Percentiles rank a stretch among this genome's conserved stretches.
Evolutionary conservation across 2,888 invertebrate species (phyloP).

Genomic region (Hipparchia semele): DNA sequence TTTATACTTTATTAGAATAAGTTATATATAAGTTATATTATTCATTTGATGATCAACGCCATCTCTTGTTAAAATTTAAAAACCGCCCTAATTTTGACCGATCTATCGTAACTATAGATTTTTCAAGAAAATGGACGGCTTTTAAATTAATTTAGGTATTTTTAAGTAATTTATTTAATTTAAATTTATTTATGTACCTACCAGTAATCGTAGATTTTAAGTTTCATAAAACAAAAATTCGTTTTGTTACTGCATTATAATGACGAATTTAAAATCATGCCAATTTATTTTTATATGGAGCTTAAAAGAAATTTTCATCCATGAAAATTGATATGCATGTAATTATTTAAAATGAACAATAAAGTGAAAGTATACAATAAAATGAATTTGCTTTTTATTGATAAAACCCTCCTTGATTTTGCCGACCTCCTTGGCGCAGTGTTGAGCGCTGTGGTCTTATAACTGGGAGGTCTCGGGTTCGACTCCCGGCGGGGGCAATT

Average conservation of each 20-base stretch:
- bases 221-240: neutral
- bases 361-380: neutral
- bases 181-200: constrained; percentile 29
- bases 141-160: constrained; percentile 38
- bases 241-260: neutral
- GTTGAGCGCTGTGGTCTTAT: too few relatives aligned
- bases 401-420: too few relatives aligned
- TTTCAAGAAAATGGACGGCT: constrained; percentile 33
- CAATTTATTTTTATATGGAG: neutral
- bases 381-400: neutral
- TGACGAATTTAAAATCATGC: neutral
- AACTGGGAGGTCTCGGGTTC: too few relatives aligned
- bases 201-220: constrained; percentile 12
- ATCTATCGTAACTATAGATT: constrained; percentile 37
- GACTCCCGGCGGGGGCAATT: too few relatives aligned
- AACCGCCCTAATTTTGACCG: constrained; percentile 42
- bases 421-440: too few relatives aligned
- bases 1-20: constrained; percentile 25
- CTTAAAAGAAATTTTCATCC: neutral
- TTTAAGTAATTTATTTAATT: constrained; percentile 22
- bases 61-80: constrained; percentile 44
- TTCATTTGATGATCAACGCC: constrained; percentile 28
- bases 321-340: neutral
- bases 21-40: constrained; percentile 10
- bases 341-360: constrained; percentile 1